phyloP scores from a whole-genome alignment of 2,797 vertebrate genomes.

The Sebastes diploproa region DNA sequence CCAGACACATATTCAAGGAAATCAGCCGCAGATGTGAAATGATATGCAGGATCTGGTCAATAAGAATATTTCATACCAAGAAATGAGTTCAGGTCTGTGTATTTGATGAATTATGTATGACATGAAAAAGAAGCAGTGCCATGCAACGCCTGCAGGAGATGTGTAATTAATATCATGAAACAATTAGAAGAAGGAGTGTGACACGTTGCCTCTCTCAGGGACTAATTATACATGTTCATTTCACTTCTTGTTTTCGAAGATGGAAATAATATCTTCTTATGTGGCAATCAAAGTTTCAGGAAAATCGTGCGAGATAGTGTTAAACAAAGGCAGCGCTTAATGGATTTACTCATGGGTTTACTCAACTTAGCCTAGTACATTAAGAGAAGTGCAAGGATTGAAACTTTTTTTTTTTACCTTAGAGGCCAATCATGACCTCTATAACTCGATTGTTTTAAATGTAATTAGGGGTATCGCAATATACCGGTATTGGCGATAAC shows the following conservation, averaged over 20 bases:
- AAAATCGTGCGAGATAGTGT: neutral
- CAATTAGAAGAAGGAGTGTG: conserved; percentile 43
- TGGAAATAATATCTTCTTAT: conserved; percentile 15
- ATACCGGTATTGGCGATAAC: too few relatives aligned
- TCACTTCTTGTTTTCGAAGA: conserved; percentile 28
- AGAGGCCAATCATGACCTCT: neutral
- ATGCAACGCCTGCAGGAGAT: conserved; percentile 39
- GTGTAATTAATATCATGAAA: conserved; percentile 64
- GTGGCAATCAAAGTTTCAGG: conserved; percentile 22
- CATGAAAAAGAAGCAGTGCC: conserved; percentile 18
- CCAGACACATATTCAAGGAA: neutral
- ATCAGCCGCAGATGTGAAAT: neutral
- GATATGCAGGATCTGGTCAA: conserved; percentile 22
- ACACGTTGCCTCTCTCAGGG: conserved; percentile 46
- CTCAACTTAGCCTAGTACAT: neutral
- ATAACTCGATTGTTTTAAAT: neutral
- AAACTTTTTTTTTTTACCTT: neutral
- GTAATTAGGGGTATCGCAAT: too few relatives aligned
- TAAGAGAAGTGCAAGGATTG: neutral
- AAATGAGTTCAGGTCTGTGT: conserved; percentile 53
- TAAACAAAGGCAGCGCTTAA: neutral
- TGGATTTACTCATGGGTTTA: neutral
- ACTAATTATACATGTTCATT: conserved; percentile 54
- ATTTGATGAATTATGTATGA: conserved; percentile 68
- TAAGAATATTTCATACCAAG: conserved; percentile 30